These are phyloP conservation scores for Ips nitidus DNA, from an alignment of 1,140 invertebrate genomes.

Conservation along the genomic window DNA sequence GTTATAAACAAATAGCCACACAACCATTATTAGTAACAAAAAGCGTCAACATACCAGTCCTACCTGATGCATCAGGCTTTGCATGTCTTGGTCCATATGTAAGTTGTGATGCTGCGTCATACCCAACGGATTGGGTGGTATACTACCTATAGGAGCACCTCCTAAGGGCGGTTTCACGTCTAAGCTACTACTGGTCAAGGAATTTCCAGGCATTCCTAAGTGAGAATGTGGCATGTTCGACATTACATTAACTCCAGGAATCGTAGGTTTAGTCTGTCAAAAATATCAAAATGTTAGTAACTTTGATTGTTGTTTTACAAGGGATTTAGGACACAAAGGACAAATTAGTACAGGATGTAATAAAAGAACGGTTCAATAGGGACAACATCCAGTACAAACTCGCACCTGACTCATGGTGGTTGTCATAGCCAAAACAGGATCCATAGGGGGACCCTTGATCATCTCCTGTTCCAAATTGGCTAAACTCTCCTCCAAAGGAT, in stretches of 20 bases:
- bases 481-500: conserved; percentile 67
- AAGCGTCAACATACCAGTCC: conserved; percentile 30
- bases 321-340: neutral
- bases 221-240: neutral
- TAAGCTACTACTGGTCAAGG: conserved; percentile 25
- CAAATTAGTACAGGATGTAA: neutral
- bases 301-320: conserved; percentile 1
- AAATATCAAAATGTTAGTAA: neutral
- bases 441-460: conserved; percentile 56
- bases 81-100: conserved; percentile 51
- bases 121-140: conserved; percentile 42
- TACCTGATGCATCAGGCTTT: conserved; percentile 37
- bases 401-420: conserved; percentile 41
- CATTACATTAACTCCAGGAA: neutral
- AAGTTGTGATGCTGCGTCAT: conserved; percentile 40
- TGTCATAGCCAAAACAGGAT: conserved; percentile 43
- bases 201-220: conserved; percentile 22
- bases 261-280: conserved; percentile 8
- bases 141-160: conserved; percentile 33
- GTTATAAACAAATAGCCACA: neutral
- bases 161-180: conserved; percentile 40
- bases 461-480: conserved; percentile 64
- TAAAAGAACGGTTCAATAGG: neutral
- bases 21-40: conserved; percentile 14
- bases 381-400: neutral